These are phyloP conservation scores for Teleogryllus occipitalis DNA, from an alignment of 1,140 invertebrate species.

Conservation along the genomic window DNA sequence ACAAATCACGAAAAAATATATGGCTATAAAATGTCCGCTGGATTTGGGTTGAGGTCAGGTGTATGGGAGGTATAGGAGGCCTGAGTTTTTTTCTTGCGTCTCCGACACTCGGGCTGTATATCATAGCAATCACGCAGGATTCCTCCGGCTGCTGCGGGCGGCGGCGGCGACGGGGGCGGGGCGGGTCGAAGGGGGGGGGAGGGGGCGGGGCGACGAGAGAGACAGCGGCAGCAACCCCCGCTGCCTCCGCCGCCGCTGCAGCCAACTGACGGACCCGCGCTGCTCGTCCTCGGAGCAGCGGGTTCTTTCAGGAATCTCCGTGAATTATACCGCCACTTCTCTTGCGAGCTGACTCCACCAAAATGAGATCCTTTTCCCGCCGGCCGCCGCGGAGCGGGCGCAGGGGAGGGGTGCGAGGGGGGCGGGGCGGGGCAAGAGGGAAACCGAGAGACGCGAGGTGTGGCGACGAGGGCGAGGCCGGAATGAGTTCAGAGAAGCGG, in stretches of 20 bases:
- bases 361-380: conserved; percentile 17
- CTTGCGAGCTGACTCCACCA: conserved; percentile 17
- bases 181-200: no score
- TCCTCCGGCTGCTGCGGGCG: background rate
- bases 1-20: conserved; percentile 23
- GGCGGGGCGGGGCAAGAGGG: background rate
- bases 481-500: no score
- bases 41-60: conserved; percentile 22
- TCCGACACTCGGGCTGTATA: conserved; percentile 15
- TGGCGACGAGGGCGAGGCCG: no score
- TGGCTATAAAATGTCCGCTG: conserved; percentile 21
- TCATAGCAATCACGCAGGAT: conserved; percentile 18
- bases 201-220: no score
- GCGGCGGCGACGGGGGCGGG: no score
- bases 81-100: background rate
- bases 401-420: background rate
- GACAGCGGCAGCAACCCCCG: no score
- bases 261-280: no score
- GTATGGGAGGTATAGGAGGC: conserved; percentile 6
- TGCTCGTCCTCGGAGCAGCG: background rate
- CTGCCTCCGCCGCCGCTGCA: no score
- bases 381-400: background rate
- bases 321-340: conserved; percentile 20
- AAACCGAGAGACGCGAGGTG: no score
- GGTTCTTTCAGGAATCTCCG: conserved; percentile 15